Conservation (phyloP, 2,113 vertebrate genomes). For the Erythrocebus patas region DNA sequence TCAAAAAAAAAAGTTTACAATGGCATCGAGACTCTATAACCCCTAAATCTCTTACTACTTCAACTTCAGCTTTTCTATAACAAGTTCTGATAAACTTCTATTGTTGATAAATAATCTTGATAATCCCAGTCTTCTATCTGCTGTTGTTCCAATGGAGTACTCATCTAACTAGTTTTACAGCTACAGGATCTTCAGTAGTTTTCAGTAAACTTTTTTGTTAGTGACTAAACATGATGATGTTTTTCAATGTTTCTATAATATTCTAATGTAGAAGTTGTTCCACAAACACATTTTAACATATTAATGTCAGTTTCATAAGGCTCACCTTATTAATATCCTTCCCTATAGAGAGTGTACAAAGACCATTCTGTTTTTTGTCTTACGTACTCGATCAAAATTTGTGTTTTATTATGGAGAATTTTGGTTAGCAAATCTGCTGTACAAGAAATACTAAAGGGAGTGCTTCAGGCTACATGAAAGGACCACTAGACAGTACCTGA, state of each 20-base stretch:
- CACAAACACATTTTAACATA: neutral
- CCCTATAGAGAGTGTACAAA: neutral
- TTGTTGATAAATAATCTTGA: neutral
- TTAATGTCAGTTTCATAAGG: neutral
- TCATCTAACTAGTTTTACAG: neutral
- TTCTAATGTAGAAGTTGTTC: neutral
- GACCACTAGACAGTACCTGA: neutral
- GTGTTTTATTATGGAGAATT: neutral
- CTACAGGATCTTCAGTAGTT: neutral
- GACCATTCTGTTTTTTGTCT: neutral
- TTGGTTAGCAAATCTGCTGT: neutral
- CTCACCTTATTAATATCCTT: neutral
- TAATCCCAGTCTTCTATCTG: neutral
- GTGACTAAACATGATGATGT: neutral
- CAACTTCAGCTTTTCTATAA: neutral
- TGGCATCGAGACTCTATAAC: neutral
- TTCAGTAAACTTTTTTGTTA: neutral
- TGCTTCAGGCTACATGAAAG: neutral
- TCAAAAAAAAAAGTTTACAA: neutral
- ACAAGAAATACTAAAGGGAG: neutral
- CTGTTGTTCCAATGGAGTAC: neutral
- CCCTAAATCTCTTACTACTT: neutral
- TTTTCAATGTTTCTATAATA: conserved; percentile 3
- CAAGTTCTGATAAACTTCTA: neutral
- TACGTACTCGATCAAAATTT: neutral